Evolutionary conservation across 2,888 invertebrate genomes (phyloP).

Genomic region (Agriotes lineatus): DNA sequence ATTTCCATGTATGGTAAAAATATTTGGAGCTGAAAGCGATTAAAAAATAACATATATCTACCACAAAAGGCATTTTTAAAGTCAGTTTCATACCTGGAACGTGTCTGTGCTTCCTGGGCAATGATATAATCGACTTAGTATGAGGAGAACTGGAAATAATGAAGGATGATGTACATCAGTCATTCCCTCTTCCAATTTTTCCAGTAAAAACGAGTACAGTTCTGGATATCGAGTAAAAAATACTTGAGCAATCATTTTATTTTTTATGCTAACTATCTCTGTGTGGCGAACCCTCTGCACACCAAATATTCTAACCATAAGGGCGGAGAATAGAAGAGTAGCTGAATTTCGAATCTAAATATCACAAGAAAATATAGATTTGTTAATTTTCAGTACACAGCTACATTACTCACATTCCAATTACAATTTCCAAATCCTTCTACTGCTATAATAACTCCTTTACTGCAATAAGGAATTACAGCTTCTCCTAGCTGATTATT

Average conservation of each 20-base stretch:
- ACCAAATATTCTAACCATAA: slow-evolving; percentile 90
- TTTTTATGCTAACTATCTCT: slow-evolving; percentile 72
- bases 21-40: too few relatives aligned
- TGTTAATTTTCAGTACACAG: background rate
- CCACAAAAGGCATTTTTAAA: too few relatives aligned
- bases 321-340: slow-evolving; percentile 84
- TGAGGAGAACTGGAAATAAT: slow-evolving; percentile 81
- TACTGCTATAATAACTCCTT: slow-evolving; percentile 79
- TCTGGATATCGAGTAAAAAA: slow-evolving; percentile 83
- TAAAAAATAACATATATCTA: too few relatives aligned
- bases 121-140: slow-evolving; percentile 80
- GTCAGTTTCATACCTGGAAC: slow-evolving; percentile 17
- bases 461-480: slow-evolving; percentile 76
- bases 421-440: slow-evolving; percentile 78
- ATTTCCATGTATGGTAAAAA: slow-evolving; percentile 69
- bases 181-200: slow-evolving; percentile 58
- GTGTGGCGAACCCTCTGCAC: slow-evolving; percentile 75
- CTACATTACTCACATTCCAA: slow-evolving; percentile 78
- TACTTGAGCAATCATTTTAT: slow-evolving; percentile 80
- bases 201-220: slow-evolving; percentile 70
- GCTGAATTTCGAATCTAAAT: slow-evolving; percentile 91
- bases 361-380: background rate
- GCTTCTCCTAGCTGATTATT: slow-evolving; percentile 82
- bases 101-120: slow-evolving; percentile 9
- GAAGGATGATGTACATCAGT: slow-evolving; percentile 69